Conservation (phyloP, 2,888 invertebrate genomes). For the Pollenia labialis region DNA sequence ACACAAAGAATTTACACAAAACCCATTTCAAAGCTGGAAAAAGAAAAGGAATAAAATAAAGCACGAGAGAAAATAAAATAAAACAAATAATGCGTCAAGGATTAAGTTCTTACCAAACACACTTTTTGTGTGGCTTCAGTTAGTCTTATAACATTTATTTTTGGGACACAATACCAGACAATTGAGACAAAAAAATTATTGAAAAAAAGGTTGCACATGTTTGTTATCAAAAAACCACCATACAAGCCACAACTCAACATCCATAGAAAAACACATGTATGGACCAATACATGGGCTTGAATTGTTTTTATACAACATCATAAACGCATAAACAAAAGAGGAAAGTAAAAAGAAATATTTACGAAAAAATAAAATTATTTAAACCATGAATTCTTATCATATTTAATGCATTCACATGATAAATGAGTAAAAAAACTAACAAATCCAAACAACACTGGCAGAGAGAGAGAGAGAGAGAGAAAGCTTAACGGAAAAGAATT, state of each 20-base stretch:
- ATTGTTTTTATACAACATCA: not conserved
- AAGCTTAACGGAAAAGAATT: too few species aligned
- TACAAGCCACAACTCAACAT: conserved; percentile 19
- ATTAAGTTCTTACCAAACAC: conserved; percentile 54
- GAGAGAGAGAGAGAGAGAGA: not conserved
- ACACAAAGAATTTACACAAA: conserved; percentile 31
- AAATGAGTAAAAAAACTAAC: conserved; percentile 82
- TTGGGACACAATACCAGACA: conserved; percentile 19
- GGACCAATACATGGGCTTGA: not conserved
- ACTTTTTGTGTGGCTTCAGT: not conserved
- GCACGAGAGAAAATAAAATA: conserved; percentile 14
- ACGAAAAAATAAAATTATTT: conserved; percentile 55
- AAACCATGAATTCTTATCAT: conserved; percentile 80
- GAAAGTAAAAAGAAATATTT: conserved; percentile 10
- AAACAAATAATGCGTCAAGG: conserved; percentile 67
- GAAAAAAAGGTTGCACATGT: conserved; percentile 47
- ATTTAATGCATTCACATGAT: conserved; percentile 82
- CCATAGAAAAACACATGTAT: not conserved
- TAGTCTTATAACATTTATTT: not conserved
- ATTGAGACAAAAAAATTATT: conserved; percentile 18
- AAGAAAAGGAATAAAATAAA: conserved; percentile 31
- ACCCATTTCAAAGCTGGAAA: conserved; percentile 21
- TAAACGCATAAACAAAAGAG: conserved; percentile 16
- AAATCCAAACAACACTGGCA: conserved; percentile 44
- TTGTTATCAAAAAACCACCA: conserved; percentile 60